Evolutionary conservation across 2,888 invertebrate genomes (phyloP), one percentile per base, ranked within the genome.

Genomic region (Tipula confusa): DNA sequence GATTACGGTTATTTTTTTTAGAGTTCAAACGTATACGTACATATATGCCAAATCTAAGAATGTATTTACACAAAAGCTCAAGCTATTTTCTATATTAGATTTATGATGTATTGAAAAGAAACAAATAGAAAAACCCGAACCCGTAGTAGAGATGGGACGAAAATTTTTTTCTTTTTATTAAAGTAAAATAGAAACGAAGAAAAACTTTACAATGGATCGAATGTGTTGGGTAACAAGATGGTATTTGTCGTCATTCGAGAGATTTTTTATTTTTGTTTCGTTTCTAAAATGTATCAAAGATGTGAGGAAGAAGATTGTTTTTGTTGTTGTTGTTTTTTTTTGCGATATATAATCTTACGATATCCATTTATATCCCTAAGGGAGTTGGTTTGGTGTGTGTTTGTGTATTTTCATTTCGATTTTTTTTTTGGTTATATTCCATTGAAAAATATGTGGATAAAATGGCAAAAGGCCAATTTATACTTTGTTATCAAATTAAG

Each of bases 401-500:
- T n/a, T 43, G 43, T 43, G 15, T 43, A 43, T 43, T 43, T 64
- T 64, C 64, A 24, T 64, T 64, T 64, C 18, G 24, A 24, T 64
- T 64, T 43, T 15, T 43, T 43, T 9, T 15, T 43, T 64, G 24
- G 7, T 64, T 64, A 24, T 64, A 64, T 64, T 64, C 24, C 64
- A 64, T 24, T 18, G 64, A 24, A 64, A 24, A 64, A 64, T 64
- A 64, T 64, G 64, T 64, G 64, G 64, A 64, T 64, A 64, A 64
- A 64, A 24, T 64, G 64, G 64, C 64, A 64, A 64, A 64, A 64
- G 64, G 64, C 64, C 64, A 64, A 64, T 64, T 64, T 64, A 43
- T 64, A 24, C 64, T 64, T 7, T 64, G 64, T 64, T 24, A 64
- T 64, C 64, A 64, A 64, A 64, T 64, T 64, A 64, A 64, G 64